These are phyloP conservation scores for Corythornis vintsioides DNA, from an alignment of 2,113 vertebrate genomes.

Conservation along the genomic window DNA sequence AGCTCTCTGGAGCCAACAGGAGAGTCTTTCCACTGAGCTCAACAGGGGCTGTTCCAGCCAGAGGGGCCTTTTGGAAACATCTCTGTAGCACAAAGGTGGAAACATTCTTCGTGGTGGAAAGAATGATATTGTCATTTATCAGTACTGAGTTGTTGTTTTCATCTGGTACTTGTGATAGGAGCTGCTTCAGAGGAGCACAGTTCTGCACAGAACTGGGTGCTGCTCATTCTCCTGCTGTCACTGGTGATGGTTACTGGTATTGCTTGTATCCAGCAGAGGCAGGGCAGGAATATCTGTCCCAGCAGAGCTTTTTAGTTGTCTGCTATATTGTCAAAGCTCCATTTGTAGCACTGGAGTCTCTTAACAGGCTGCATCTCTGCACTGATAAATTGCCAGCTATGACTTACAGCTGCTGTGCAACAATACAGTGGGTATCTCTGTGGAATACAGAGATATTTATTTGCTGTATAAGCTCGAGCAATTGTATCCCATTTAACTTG, in stretches of 20 bases:
- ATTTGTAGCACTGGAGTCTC: background rate
- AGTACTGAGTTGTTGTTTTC: background rate
- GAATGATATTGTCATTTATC: background rate
- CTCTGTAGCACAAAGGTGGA: background rate
- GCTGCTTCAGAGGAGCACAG: background rate
- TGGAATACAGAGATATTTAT: background rate
- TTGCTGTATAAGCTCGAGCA: background rate
- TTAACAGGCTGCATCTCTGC: background rate
- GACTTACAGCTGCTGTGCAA: background rate
- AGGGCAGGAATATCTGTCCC: background rate
- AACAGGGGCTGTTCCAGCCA: background rate
- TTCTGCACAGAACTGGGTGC: background rate
- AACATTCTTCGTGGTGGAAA: background rate
- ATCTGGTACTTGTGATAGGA: background rate
- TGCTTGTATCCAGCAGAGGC: background rate
- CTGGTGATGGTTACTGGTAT: background rate
- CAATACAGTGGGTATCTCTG: background rate
- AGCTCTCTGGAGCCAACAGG: background rate
- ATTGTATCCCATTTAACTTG: background rate
- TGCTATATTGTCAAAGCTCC: background rate
- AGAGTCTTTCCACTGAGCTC: background rate
- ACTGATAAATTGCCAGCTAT: background rate
- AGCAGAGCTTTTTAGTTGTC: background rate
- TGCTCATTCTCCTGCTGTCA: background rate
- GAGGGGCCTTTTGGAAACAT: background rate